These are phyloP conservation scores for Aplysina aerophoba DNA, from an alignment of 37 sponge, comb jelly and placozoan species.

Conservation along the genomic window DNA sequence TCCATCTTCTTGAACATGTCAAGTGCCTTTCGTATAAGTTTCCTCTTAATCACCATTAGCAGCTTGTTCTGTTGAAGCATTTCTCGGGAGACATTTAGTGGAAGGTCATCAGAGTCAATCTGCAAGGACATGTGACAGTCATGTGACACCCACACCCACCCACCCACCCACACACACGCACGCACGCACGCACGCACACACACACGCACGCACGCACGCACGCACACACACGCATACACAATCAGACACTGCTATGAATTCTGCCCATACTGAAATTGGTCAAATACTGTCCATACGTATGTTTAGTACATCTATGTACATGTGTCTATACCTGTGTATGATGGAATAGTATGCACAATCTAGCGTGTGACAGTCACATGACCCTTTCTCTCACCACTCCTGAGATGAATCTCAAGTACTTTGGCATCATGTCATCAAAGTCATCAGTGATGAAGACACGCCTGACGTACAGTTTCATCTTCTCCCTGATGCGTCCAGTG, in stretches of 20 bases:
- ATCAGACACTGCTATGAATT: not conserved
- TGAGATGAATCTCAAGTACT: constrained; percentile 88
- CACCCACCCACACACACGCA: too few species aligned
- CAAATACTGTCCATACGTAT: too few species aligned
- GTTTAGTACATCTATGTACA: too few species aligned
- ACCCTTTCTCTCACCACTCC: constrained; percentile 78
- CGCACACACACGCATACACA: not conserved
- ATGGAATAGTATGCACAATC: too few species aligned
- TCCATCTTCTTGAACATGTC: constrained; percentile 98
- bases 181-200: constrained; percentile 16
- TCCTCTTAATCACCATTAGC: constrained; percentile 97
- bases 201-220: not conserved
- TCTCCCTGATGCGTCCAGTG: constrained; percentile 58
- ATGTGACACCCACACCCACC: too few species aligned
- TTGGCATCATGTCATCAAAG: constrained; percentile 96
- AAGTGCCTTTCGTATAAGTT: constrained; percentile 95
- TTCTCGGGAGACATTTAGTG: constrained; percentile 97
- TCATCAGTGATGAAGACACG: constrained; percentile 99
- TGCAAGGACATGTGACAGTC: too few species aligned
- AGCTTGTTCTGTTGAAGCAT: constrained; percentile 99
- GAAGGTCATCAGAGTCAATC: constrained; percentile 99
- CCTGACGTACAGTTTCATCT: constrained; percentile 95
- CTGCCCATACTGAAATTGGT: not conserved
- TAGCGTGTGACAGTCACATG: not conserved
- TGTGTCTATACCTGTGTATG: not conserved